Base-by-base conservation (phyloP, 2,113 vertebrate species). In the Indri indri region DNA sequence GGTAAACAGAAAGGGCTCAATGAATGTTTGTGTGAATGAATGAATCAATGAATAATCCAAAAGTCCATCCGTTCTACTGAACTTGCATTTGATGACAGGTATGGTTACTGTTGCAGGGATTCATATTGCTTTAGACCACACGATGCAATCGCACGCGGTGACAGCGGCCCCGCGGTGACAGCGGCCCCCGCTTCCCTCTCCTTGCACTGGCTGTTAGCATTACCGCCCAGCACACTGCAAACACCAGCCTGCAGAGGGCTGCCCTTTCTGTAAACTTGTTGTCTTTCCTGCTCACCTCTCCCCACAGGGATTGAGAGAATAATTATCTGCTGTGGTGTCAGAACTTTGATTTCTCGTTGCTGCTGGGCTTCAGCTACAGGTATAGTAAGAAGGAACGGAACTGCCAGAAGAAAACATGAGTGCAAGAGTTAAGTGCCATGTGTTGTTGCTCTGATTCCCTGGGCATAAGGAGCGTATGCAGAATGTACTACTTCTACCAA, bases 31-130 rank as follows among this genome's bases (percentile, higher is more conserved):
- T 50, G 80, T 42, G 40, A 42, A 42, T 42, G 65, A 92, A 65
- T 47, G 34, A 84, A 34, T 27, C 4, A 16, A 94, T 45, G 37
- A 91, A 80, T 80, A 88, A 66, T 92, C 87, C 40, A 71, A 22
- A 74, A 76, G 65, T 81, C 61, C 61, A 30, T 30, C 74, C 12
- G 0, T 77, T 91, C 82, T n/a, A 23, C 37, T 79, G 82, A 65
- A 45, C 82, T 76, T 5, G 34, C 32, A 34, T 34, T 61, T 50
- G 71, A 54, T 50, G 73, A 73, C 2, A 52, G 61, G 37, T 50
- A 13, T 73, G 42, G 84, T 79, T 87, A n/a, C 22, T 12, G 1
- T 20, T 40, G 63, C 4, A 65, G 90, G 71, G 61, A 47, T 89
- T 30, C 50, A 1, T 2, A 0, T 6, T 11, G 13, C 65, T 68